Conservation (phyloP, 2,888 invertebrate species). For the Shargacucullia verbasci region DNA sequence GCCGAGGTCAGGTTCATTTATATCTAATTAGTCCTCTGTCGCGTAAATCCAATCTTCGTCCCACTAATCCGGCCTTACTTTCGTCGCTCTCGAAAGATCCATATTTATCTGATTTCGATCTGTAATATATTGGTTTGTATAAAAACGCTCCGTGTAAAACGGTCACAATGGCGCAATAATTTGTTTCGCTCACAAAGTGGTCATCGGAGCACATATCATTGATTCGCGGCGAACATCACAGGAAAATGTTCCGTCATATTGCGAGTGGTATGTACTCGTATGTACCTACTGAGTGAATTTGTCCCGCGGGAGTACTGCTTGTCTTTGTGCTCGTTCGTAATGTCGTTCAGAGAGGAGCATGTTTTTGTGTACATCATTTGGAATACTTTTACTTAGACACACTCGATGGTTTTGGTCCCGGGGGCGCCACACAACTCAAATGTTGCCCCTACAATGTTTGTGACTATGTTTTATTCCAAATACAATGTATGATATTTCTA, state of each 20-base stretch:
- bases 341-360: slow-evolving; percentile 27
- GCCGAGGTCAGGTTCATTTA: slow-evolving; percentile 10
- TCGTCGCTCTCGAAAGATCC: slow-evolving; percentile 9
- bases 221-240: slow-evolving; percentile 46
- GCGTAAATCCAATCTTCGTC: slow-evolving; percentile 8
- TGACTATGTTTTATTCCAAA: slow-evolving; percentile 6
- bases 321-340: slow-evolving; percentile 20
- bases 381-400: slow-evolving; percentile 32
- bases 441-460: slow-evolving; percentile 13
- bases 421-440: slow-evolving; percentile 21
- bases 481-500: not conserved
- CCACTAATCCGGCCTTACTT: slow-evolving; percentile 8
- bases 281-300: slow-evolving; percentile 21
- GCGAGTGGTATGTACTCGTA: slow-evolving; percentile 17
- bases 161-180: slow-evolving; percentile 44
- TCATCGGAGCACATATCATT: slow-evolving; percentile 48
- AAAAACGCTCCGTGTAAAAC: slow-evolving; percentile 21
- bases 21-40: slow-evolving; percentile 34
- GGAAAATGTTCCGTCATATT: slow-evolving; percentile 39
- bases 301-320: slow-evolving; percentile 28
- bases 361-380: slow-evolving; percentile 39
- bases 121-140: slow-evolving; percentile 22
- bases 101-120: slow-evolving; percentile 27
- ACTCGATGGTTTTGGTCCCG: slow-evolving; percentile 25
- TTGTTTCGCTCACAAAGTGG: slow-evolving; percentile 38